These are phyloP conservation scores for Callionymus lyra DNA, from an alignment of 2,113 vertebrate genomes.

Conservation along the genomic window DNA sequence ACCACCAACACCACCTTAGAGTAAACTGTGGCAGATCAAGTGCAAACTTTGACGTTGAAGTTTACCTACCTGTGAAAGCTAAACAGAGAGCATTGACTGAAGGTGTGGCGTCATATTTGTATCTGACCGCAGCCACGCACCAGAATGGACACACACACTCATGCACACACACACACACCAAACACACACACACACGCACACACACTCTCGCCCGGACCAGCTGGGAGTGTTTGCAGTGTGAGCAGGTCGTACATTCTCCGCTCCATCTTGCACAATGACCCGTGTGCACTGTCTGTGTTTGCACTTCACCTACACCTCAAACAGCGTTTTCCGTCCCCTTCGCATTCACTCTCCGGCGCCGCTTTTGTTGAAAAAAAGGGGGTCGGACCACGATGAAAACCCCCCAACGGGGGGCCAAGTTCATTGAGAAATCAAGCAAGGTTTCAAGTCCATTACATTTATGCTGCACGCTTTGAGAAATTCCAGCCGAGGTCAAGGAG, in stretches of 20 bases:
- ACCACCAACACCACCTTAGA: slow-evolving; percentile 44
- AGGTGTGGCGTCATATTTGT: slow-evolving; percentile 57
- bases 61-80: slow-evolving; percentile 59
- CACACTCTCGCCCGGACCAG: slow-evolving; percentile 35
- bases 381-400: slow-evolving; percentile 43
- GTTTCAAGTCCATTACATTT: slow-evolving; percentile 31
- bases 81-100: slow-evolving; percentile 62
- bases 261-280: slow-evolving; percentile 52
- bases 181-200: slow-evolving; percentile 5
- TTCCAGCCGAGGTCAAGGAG: slow-evolving; percentile 33
- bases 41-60: slow-evolving; percentile 47
- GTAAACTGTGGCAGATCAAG: slow-evolving; percentile 56
- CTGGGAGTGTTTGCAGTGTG: slow-evolving; percentile 61
- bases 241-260: slow-evolving; percentile 32
- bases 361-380: slow-evolving; percentile 43
- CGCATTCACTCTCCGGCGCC: slow-evolving; percentile 29
- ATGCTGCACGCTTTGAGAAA: slow-evolving; percentile 11
- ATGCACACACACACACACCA: slow-evolving; percentile 6
- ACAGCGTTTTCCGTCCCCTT: slow-evolving; percentile 52
- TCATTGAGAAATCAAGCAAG: slow-evolving; percentile 54
- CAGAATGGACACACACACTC: slow-evolving; percentile 12
- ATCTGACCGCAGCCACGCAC: slow-evolving; percentile 42
- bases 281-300: slow-evolving; percentile 59
- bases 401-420: slow-evolving; percentile 45
- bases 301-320: slow-evolving; percentile 59